These are phyloP conservation scores for Nycticebus coucang DNA, from an alignment of 2,113 vertebrate species.

Conservation along the genomic window DNA sequence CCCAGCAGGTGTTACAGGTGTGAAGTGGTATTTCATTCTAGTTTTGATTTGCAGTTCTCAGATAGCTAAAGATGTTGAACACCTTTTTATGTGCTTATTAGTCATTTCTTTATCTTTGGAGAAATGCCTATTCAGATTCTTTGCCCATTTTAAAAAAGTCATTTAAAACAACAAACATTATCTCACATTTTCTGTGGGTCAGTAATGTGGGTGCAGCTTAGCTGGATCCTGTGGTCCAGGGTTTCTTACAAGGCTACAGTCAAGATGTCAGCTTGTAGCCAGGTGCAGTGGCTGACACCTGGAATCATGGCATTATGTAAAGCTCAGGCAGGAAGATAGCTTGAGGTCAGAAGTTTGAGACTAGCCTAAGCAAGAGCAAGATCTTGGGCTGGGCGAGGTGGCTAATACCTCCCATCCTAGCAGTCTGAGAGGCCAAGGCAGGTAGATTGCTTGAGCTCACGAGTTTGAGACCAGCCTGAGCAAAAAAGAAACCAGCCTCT, in stretches of 20 bases:
- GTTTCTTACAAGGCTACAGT: neutral
- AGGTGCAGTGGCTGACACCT: too few species aligned
- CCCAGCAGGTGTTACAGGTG: neutral
- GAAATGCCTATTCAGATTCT: neutral
- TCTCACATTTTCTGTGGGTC: neutral
- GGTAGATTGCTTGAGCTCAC: too few species aligned
- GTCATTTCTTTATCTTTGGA: neutral
- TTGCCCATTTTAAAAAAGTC: neutral
- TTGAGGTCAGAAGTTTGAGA: too few species aligned
- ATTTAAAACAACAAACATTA: neutral
- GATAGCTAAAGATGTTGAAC: neutral
- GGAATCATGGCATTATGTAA: too few species aligned
- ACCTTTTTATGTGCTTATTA: neutral
- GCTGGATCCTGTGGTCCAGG: neutral
- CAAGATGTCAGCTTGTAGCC: neutral
- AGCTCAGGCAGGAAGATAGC: too few species aligned
- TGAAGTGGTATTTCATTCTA: neutral
- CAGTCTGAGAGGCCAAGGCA: too few species aligned
- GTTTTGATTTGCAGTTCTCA: neutral
- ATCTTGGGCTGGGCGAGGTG: too few species aligned
- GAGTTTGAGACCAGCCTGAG: too few species aligned
- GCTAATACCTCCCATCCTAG: too few species aligned
- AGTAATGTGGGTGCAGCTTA: neutral
- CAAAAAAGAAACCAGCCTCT: too few species aligned
- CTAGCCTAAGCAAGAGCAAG: too few species aligned